Percentiles rank a stretch among this genome's conserved stretches.
These are phyloP conservation scores for Teleogryllus occipitalis DNA, from an alignment of 1,140 invertebrate species.

Conservation along the genomic window DNA sequence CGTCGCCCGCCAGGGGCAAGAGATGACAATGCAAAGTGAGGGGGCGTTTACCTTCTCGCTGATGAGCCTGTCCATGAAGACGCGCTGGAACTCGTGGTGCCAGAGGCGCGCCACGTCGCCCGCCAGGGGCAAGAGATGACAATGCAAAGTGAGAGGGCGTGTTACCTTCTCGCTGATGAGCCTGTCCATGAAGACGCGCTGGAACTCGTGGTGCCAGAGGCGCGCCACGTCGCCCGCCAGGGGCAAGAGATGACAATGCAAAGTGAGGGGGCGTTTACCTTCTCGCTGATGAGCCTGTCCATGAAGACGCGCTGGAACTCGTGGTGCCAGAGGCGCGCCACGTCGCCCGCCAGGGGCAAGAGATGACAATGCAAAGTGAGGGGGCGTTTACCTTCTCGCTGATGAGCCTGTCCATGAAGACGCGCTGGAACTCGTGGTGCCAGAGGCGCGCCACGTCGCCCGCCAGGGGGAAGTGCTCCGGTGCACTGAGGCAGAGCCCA, in stretches of 20 bases:
- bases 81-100: constrained; percentile 79
- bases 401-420: constrained; percentile 80
- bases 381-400: constrained; percentile 44
- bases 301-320: no score
- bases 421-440: constrained; percentile 79
- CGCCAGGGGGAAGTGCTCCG: constrained; percentile 47
- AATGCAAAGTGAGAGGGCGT: no score
- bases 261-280: no score
- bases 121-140: no score
- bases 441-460: constrained; percentile 74
- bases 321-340: no score
- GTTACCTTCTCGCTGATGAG: constrained; percentile 62
- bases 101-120: constrained; percentile 71
- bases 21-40: no score
- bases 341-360: no score
- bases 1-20: no score
- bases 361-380: background rate
- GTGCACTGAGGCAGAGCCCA: constrained; percentile 66
- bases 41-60: constrained; percentile 55
- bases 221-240: constrained; percentile 61
- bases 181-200: constrained; percentile 75
- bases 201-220: constrained; percentile 85
- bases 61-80: constrained; percentile 80
- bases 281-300: no score
- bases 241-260: no score